Conservation (phyloP, 2,113 vertebrate genomes). For the Mus spicilegus region DNA sequence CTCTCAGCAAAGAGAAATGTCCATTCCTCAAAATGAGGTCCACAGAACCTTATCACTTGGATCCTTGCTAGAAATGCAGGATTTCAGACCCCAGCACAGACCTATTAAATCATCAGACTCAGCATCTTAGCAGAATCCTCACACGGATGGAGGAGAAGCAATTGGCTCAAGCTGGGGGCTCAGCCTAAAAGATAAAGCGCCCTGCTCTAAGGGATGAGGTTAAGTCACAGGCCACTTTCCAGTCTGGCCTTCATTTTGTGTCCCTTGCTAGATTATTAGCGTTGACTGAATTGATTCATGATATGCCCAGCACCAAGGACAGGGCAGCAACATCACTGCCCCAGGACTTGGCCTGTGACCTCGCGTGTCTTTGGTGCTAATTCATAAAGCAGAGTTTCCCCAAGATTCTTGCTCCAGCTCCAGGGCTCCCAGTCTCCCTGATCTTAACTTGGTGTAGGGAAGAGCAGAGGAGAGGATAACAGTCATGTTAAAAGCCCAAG, state of each 20-base stretch:
- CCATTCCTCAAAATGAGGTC: background rate
- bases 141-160: background rate
- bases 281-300: background rate
- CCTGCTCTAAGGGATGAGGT: background rate
- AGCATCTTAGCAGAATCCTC: background rate
- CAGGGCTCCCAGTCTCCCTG: background rate
- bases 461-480: background rate
- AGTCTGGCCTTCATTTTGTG: background rate
- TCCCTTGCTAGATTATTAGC: background rate
- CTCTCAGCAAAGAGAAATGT: background rate
- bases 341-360: background rate
- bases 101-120: background rate
- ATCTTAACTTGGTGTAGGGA: background rate
- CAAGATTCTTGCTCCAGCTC: background rate
- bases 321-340: slow-evolving; percentile 37
- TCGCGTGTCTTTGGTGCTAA: slow-evolving; percentile 15
- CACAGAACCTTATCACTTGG: background rate
- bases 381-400: background rate
- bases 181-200: background rate
- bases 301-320: slow-evolving; percentile 70
- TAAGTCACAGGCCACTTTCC: background rate
- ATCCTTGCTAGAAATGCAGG: slow-evolving; percentile 22
- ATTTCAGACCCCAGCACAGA: background rate
- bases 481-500: background rate
- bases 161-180: background rate